Evolutionary conservation across 2,888 invertebrate species (phyloP), one percentile per base, ranked within the genome.

Genomic region (Brenthis daphne): DNA sequence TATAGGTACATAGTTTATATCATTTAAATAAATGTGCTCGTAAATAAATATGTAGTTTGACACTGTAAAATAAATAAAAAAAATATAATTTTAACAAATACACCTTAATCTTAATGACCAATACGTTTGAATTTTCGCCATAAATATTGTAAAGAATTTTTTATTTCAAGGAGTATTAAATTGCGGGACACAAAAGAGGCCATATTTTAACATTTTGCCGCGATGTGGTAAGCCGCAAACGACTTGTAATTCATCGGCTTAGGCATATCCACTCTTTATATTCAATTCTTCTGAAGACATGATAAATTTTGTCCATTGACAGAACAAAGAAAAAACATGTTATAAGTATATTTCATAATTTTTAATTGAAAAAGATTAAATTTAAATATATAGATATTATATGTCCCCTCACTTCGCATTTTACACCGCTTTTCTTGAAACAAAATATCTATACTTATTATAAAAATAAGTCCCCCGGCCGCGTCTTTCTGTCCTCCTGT

Each of bases 171-270:
- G 51, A 51, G 8, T 16, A 51, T n/a, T 12, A 63, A 53, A 60
- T 60, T 60, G 12, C 60, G 50, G 73, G 76, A 75, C 76, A 77
- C 75, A 81, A 80, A 71, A 64, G 66, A 65, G 54, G 64, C 53
- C 50, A 82, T 81, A 78, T 75, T 74, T 74, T 74, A 68, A 78
- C 79, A 73, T 79, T 80, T 75, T 75, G 74, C 77, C 70, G 74
- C 82, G 82, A 79, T 12, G 85, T 73, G 87, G 86, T 85, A 80
- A 78, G 81, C 86, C 85, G 78, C 86, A 81, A 82, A 83, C 79
- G 78, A 77, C 79, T 74, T 71, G 64, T 60, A 53, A 71, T 65
- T 68, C 67, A 70, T 70, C 64, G 70, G 43, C 51, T 70, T 67
- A 67, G 64, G 58, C 65, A 61, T 54, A 68, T 65, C 16, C 37